A percentile compares a stretch with the other conserved stretches of the same genome.
phyloP scores from a whole-genome alignment of 2,888 invertebrate species.

The Caenorhabditis becei region DNA sequence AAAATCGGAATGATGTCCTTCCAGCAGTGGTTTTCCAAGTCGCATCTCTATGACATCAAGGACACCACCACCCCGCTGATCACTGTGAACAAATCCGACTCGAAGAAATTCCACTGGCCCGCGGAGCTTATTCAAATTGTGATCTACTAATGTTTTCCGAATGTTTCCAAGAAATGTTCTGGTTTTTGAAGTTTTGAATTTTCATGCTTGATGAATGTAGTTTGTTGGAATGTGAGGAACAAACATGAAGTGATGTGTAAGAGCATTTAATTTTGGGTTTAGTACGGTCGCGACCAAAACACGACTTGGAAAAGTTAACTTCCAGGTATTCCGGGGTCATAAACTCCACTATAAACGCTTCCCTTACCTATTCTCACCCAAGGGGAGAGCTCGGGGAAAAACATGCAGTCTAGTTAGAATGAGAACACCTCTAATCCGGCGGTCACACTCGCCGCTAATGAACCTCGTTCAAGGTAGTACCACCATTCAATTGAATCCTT shows the following conservation, averaged over 20 bases:
- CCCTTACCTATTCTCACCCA: too few relatives aligned
- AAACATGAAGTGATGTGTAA: not conserved
- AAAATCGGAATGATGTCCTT: not conserved
- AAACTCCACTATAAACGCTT: too few relatives aligned
- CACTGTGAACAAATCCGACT: not conserved
- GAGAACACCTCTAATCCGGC: not conserved
- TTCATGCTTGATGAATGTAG: conserved; percentile 1
- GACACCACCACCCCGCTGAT: not conserved
- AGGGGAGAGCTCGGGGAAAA: not conserved
- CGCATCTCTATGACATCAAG: not conserved
- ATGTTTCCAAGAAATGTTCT: not conserved
- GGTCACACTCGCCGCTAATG: conserved; percentile 1
- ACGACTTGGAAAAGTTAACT: not conserved
- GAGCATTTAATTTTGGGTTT: too few relatives aligned
- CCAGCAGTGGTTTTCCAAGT: not conserved
- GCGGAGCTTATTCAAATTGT: conserved; percentile 6
- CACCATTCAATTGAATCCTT: not conserved
- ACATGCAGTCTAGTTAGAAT: not conserved
- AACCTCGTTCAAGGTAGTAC: not conserved
- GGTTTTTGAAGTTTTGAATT: too few relatives aligned
- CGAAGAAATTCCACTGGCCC: conserved; percentile 13
- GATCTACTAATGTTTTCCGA: not conserved
- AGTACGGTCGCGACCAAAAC: too few relatives aligned
- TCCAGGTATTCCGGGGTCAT: too few relatives aligned
- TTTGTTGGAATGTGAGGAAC: too few relatives aligned